Conservation (phyloP, 2,797 vertebrate genomes). For the Lepilemur ruficaudatus region DNA sequence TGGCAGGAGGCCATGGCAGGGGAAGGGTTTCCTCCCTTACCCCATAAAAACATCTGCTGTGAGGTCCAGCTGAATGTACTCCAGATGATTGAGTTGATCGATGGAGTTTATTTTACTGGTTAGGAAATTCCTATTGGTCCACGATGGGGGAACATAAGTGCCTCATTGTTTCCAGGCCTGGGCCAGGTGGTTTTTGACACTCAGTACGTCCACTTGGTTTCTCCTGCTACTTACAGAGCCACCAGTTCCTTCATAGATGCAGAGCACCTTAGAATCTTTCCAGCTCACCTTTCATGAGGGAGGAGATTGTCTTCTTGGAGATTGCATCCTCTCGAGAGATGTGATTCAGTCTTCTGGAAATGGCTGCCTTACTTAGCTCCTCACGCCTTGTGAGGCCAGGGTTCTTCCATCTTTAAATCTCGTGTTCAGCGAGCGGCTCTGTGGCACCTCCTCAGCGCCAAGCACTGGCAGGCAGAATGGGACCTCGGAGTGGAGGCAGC, state of each 20-base stretch:
- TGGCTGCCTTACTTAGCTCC: background rate
- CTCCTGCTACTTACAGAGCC: background rate
- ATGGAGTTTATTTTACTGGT: background rate
- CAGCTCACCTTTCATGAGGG: background rate
- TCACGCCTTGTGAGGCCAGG: fast-evolving
- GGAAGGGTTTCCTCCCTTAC: too few species aligned
- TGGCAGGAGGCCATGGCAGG: too few species aligned
- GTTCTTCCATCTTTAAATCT: background rate
- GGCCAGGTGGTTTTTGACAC: background rate
- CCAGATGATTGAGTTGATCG: background rate
- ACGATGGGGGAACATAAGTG: fast-evolving
- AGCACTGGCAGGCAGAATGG: background rate
- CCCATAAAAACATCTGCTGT: background rate
- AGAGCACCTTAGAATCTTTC: background rate
- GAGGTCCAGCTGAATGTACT: background rate
- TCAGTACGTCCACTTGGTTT: background rate
- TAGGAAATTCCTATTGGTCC: background rate
- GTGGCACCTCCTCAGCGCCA: background rate
- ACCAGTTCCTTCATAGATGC: fast-evolving
- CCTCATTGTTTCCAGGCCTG: background rate
- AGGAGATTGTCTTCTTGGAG: background rate
- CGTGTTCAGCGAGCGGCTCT: fast-evolving
- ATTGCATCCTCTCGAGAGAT: background rate
- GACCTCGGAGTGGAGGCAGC: background rate
- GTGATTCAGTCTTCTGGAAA: background rate